These are phyloP conservation scores for Prietella phreatophila DNA, from an alignment of 2,113 vertebrate species.

Conservation along the genomic window DNA sequence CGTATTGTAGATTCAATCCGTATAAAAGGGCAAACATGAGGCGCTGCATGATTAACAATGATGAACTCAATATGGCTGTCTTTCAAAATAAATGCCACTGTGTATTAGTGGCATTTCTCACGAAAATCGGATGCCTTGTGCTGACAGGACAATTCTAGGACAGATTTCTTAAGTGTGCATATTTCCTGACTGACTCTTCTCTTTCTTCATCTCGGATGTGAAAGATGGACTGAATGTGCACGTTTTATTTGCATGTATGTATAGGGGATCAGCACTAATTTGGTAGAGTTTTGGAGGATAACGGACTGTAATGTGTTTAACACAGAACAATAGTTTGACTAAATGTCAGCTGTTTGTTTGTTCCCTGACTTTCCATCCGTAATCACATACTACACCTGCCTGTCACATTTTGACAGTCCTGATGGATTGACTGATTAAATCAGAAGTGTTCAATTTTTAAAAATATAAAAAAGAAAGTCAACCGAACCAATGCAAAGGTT, in stretches of 20 bases:
- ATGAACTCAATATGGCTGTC: not conserved
- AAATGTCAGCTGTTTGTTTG: not conserved
- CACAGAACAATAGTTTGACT: not conserved
- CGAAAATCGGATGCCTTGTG: not conserved
- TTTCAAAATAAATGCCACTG: not conserved
- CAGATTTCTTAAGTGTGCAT: constrained; percentile 24
- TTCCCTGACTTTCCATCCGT: not conserved
- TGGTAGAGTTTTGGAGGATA: not conserved
- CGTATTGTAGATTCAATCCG: not conserved
- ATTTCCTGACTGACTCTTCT: constrained; percentile 1
- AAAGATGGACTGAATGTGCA: not conserved
- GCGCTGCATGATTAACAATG: not conserved
- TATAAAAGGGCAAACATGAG: not conserved
- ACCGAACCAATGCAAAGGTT: not conserved
- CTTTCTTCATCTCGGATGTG: constrained; percentile 46
- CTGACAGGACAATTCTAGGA: not conserved
- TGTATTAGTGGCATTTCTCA: not conserved
- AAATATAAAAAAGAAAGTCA: not conserved
- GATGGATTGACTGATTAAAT: not conserved
- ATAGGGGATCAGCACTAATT: not conserved
- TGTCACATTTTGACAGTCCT: not conserved
- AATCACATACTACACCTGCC: not conserved
- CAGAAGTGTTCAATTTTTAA: not conserved
- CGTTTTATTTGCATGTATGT: not conserved
- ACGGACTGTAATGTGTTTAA: not conserved